Conservation (phyloP, 2,113 vertebrate species). For the Anhinga anhinga region DNA sequence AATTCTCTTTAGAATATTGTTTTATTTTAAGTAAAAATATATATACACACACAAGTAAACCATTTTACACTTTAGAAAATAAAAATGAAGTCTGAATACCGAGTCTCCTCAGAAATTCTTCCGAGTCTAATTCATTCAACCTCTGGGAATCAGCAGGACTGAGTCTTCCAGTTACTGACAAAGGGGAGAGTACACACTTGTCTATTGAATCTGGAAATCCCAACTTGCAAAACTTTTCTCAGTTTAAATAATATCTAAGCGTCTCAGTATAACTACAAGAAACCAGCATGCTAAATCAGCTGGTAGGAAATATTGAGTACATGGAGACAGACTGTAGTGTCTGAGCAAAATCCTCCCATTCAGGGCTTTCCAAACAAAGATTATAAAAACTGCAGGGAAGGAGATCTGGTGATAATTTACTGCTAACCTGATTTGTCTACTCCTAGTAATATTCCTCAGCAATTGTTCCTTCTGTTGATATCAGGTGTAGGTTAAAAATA, state of each 20-base stretch:
- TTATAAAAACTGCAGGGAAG: neutral
- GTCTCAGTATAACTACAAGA: neutral
- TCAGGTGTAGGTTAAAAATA: neutral
- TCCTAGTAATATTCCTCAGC: neutral
- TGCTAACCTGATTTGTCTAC: neutral
- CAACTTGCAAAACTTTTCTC: neutral
- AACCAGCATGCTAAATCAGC: neutral
- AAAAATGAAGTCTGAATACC: slow-evolving; percentile 34
- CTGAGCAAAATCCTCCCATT: neutral
- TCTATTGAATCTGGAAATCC: neutral
- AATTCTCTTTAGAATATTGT: slow-evolving; percentile 15
- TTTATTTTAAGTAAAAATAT: slow-evolving; percentile 59
- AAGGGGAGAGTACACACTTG: neutral
- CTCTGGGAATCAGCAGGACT: slow-evolving; percentile 28
- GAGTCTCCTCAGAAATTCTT: neutral
- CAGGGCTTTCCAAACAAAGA: neutral
- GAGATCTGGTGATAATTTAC: neutral
- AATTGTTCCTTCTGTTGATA: neutral
- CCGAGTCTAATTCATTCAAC: neutral
- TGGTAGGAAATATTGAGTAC: neutral
- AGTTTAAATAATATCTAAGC: slow-evolving; percentile 9
- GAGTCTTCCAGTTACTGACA: slow-evolving; percentile 38
- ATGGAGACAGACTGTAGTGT: neutral
- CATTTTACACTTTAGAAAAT: slow-evolving; percentile 6
- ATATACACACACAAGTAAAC: slow-evolving; percentile 48